Base-by-base conservation (phyloP, 1,140 invertebrate genomes). In the Rhyacophila brunnea region DNA sequence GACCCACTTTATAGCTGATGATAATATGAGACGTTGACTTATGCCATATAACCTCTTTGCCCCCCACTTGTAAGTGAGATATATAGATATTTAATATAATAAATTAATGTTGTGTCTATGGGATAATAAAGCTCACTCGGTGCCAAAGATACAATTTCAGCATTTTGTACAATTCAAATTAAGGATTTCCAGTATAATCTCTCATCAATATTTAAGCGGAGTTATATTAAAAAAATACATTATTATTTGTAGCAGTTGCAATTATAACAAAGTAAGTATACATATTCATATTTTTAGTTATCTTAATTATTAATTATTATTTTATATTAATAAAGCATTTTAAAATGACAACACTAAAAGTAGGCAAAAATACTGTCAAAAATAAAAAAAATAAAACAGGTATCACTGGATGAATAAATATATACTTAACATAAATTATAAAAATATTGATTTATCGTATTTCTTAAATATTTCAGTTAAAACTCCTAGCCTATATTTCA, bases 81-180 rank as follows among this genome's bases (percentile, higher is more conserved):
- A 28, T 28, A 28, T 28, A 28, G 23, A 28, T 28, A 28, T 28
- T 28, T n/a, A n/a, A 28, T 9, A 14, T 13, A 32, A 1, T 32
- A 48, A 28, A 32, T 48, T 20, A 46, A 15, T 28, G 34, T 28
- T 32, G 34, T 48, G 19, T 15, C 14, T 34, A 36, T 50, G 34
- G 28, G 13, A 38, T 13, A 53, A 32, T 44, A 18, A 53, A 53
- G 40, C 32, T n/a, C 11, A 46, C 23, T 57, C 17, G 2, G 45
- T 57, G 45, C 54, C 45, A 57, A 57, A 57, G 54, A 57, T 48
- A 57, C 20, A 43, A 57, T 28, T 40, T 48, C 36, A 57, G 52
- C 52, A 32, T 45, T n/a, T 47, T 46, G 10, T 55, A 55, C 52
- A 55, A 53, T 14, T 32, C 20, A 14, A 35, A 5, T 43, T 28